These are phyloP conservation scores for Callipepla squamata DNA, from an alignment of 2,113 vertebrate species.

Conservation along the genomic window DNA sequence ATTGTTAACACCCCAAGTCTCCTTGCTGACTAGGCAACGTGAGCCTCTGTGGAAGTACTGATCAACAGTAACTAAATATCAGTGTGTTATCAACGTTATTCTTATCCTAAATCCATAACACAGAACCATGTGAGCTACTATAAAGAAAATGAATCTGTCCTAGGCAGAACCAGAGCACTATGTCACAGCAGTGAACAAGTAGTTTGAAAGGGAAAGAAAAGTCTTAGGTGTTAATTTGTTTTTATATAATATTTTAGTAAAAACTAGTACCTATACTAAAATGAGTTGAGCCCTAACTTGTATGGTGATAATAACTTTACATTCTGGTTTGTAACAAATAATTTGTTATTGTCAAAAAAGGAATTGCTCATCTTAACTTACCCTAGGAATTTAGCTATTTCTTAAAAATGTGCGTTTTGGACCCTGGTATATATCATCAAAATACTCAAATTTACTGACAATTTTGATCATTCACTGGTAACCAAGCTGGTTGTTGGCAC, in stretches of 20 bases:
- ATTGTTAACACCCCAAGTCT: neutral
- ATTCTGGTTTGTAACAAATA: neutral
- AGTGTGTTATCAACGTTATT: neutral
- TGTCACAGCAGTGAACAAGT: neutral
- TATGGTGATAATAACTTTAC: neutral
- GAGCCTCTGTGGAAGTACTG: neutral
- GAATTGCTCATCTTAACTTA: neutral
- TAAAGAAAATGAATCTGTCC: neutral
- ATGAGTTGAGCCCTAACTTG: neutral
- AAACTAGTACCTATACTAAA: neutral
- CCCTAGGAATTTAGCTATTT: neutral
- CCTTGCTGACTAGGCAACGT: neutral
- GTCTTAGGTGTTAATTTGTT: neutral
- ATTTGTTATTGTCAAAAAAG: neutral
- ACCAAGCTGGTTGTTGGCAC: fast-evolving
- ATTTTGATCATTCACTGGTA: fast-evolving
- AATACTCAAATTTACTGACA: neutral
- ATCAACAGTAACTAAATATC: neutral
- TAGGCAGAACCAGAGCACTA: neutral
- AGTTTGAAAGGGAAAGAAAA: neutral
- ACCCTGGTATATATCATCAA: fast-evolving
- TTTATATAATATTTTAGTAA: neutral
- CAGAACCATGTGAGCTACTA: neutral
- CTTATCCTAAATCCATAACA: neutral
- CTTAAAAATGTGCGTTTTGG: neutral